Evolutionary conservation across 64 coral and sea anemone genomes (phyloP).

Genomic region (Anthopleura sola): DNA sequence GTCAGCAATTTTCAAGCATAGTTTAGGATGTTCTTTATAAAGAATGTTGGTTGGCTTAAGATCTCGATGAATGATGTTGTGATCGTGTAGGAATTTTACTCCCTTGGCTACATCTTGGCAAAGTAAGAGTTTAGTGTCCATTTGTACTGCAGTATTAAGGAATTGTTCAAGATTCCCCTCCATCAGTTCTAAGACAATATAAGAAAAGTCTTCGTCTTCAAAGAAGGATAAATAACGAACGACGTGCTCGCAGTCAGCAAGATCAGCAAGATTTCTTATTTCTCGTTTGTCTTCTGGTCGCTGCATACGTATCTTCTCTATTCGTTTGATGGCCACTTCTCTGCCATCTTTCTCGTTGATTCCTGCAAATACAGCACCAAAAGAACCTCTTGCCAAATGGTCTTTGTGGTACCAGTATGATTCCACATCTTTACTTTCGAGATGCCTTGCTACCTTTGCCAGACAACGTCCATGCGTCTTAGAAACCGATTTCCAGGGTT

Average conservation of each 20-base stretch:
- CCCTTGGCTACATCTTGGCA: conserved; percentile 25
- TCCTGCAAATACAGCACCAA: conserved; percentile 10
- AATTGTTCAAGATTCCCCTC: conserved; percentile 38
- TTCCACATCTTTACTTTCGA: neutral
- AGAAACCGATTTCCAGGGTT: neutral
- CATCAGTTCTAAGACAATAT: conserved; percentile 65
- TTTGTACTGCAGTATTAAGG: neutral
- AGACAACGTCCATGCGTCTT: neutral
- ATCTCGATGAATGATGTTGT: conserved; percentile 36
- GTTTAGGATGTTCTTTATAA: conserved; percentile 11
- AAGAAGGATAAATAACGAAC: conserved; percentile 28
- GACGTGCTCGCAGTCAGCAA: conserved; percentile 39
- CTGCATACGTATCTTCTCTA: neutral
- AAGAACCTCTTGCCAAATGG: neutral
- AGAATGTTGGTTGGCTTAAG: conserved; percentile 28
- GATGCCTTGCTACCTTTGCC: neutral
- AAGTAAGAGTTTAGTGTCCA: neutral
- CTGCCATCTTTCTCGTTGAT: conserved; percentile 18
- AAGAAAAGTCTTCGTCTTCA: conserved; percentile 19
- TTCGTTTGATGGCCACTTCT: conserved; percentile 18
- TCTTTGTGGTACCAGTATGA: conserved; percentile 1
- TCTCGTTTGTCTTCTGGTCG: conserved; percentile 16
- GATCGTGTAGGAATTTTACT: conserved; percentile 15
- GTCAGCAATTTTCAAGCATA: conserved; percentile 58
- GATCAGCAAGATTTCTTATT: conserved; percentile 3